Conservation (phyloP, 2,888 invertebrate species). For the Leptinotarsa haldemani region DNA sequence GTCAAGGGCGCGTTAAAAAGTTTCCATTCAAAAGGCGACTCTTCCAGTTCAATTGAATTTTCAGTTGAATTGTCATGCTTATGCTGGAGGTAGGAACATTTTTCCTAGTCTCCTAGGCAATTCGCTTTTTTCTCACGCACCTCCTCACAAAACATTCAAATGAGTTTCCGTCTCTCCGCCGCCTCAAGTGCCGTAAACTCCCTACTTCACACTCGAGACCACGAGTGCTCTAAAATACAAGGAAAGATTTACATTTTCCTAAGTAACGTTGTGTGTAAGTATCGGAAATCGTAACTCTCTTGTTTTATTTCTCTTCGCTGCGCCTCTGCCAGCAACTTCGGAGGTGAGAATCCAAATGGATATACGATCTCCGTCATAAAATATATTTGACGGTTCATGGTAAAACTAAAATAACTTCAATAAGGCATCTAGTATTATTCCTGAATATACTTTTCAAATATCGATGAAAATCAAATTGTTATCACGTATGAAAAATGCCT, state of each 20-base stretch:
- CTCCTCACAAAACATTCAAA: slow-evolving; percentile 16
- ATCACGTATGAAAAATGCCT: no score
- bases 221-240: slow-evolving; percentile 37
- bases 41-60: no score
- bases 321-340: slow-evolving; percentile 23
- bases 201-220: slow-evolving; percentile 34
- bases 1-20: no score
- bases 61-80: neutral
- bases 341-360: slow-evolving; percentile 29
- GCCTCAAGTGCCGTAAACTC: slow-evolving; percentile 34
- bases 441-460: no score
- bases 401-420: neutral
- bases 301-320: slow-evolving; percentile 30
- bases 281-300: slow-evolving; percentile 38
- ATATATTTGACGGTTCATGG: neutral
- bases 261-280: slow-evolving; percentile 41
- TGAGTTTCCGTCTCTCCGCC: slow-evolving; percentile 22
- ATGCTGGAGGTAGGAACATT: neutral
- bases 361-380: neutral
- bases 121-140: neutral
- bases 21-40: no score
- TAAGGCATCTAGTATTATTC: neutral
- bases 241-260: slow-evolving; percentile 41
- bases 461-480: no score
- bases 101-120: neutral